Percentiles rank a stretch among this genome's conserved stretches.
Conservation (phyloP, 2,797 vertebrate species). For the Alectoris magna region DNA sequence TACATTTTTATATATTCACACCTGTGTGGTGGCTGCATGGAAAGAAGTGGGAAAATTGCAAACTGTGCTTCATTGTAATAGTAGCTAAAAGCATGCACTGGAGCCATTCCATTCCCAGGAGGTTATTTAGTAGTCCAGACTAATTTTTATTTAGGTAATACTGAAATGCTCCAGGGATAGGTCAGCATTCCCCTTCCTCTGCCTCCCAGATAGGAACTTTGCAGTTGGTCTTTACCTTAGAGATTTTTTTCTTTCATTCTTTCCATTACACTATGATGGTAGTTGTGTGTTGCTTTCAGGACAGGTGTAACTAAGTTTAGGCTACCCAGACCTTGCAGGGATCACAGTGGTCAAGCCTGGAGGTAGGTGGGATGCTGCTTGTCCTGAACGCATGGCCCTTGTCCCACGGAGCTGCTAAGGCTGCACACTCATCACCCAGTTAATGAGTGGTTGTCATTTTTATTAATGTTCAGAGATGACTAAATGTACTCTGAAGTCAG, state of each 20-base stretch:
- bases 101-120: background rate
- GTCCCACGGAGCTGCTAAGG: background rate
- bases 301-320: background rate
- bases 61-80: background rate
- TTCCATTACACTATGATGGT: background rate
- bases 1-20: constrained; percentile 28
- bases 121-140: background rate
- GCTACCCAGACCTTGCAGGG: background rate
- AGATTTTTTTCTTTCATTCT: background rate
- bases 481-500: background rate
- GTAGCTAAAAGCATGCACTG: background rate
- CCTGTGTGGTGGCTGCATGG: background rate
- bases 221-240: background rate
- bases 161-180: background rate
- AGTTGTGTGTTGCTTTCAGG: background rate
- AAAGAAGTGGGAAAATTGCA: constrained; percentile 7
- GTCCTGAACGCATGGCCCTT: background rate
- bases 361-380: background rate
- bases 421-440: fast-evolving
- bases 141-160: background rate
- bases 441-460: background rate
- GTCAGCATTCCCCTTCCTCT: background rate
- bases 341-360: background rate
- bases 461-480: background rate
- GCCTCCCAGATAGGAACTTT: background rate